phyloP scores from a whole-genome alignment of 2,797 vertebrate genomes.

The Fringilla coelebs region DNA sequence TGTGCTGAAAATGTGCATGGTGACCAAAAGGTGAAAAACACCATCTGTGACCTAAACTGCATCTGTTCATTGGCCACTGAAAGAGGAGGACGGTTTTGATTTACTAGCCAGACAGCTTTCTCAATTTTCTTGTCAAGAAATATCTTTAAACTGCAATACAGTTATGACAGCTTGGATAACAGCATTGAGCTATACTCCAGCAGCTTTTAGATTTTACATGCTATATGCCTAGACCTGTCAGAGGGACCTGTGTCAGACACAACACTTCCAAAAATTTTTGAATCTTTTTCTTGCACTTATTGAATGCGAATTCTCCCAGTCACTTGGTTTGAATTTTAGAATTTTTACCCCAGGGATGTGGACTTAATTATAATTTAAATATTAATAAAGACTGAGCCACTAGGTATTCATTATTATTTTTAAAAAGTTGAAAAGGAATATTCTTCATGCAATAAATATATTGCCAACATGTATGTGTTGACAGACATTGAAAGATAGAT shows the following conservation, averaged over 20 bases:
- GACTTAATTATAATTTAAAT: not conserved
- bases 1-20: conserved; percentile 14
- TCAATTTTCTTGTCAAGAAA: conserved; percentile 74
- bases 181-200: conserved; percentile 70
- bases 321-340: not conserved
- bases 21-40: conserved; percentile 26
- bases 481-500: not conserved
- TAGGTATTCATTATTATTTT: not conserved
- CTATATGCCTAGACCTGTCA: conserved; percentile 69
- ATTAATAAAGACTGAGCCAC: not conserved
- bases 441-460: not conserved
- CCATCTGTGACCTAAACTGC: conserved; percentile 61
- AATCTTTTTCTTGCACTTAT: conserved; percentile 29
- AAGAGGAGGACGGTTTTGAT: conserved; percentile 67
- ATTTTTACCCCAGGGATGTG: not conserved
- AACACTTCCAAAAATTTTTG: conserved; percentile 53
- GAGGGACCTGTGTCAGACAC: conserved; percentile 63
- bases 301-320: conserved; percentile 42
- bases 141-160: conserved; percentile 75
- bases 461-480: not conserved
- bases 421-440: not conserved
- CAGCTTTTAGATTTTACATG: conserved; percentile 71
- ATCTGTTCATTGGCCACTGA: conserved; percentile 56
- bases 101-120: conserved; percentile 68
- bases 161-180: conserved; percentile 76